Base-by-base conservation (phyloP, 1,140 invertebrate species). In the Neodiprion virginianus region DNA sequence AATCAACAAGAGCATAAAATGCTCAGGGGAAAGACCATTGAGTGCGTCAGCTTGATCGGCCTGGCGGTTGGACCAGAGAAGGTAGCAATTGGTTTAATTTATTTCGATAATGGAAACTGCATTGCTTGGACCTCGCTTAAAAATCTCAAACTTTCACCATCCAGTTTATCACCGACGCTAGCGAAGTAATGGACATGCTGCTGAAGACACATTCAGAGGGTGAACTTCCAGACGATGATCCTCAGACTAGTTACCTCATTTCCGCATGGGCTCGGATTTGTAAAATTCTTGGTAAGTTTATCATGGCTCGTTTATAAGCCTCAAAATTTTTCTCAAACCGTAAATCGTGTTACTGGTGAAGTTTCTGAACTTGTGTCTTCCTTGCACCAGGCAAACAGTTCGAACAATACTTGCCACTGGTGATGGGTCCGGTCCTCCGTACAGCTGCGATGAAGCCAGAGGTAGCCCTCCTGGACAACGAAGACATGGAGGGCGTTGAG, bases 261-360 rank as follows among this genome's bases (percentile, higher is more conserved):
- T 97, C 97, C 7, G 98, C 98, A 0, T 99, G 99, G 99, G 97
- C 98, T 0, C 91, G 98, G 80, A 98, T 99, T 86, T 99, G 99
- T 88, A 99, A 98, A 89, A 97, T 99, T 79, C 90, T 99, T 79
- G 97, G 96, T 88, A 89, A 86, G 80, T 76, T 74, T 61, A n/a
- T 71, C 14, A 67, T 17, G 17, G 1, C 11, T 28, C 3, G 23
- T 21, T 77, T 12, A 23, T n/a, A 70, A 75, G 47, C 50, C 50
- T 53, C 10, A 17, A 17, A 5, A 48, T 7, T 17, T 14, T 71
- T 67, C 53, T 1, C 28, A 40, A 40, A 40, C 28, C 28, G 28
- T 40, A 40, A 40, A 40, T 40, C 5, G 1, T 40, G 5, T 40
- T 5, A 40, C 28, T 40, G 28, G 28, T 40, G 5, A 40, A 40